Conservation (phyloP, 2,797 vertebrate species). For the Helarctos malayanus region DNA sequence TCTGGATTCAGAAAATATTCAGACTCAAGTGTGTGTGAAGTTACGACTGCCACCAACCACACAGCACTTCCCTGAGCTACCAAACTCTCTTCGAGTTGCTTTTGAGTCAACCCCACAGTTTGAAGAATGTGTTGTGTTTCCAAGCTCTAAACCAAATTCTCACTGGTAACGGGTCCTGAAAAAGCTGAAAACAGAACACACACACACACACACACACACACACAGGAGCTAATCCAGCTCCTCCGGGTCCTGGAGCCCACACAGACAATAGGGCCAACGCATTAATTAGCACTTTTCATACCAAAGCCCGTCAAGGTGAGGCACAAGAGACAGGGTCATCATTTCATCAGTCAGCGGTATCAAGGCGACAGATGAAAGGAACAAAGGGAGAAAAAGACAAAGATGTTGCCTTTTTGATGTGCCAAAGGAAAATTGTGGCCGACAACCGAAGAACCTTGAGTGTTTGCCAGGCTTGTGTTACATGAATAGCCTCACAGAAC, state of each 20-base stretch:
- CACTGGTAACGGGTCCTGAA: background rate
- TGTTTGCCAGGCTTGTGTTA: background rate
- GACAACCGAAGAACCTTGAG: constrained; percentile 43
- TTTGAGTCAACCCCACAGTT: background rate
- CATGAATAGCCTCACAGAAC: background rate
- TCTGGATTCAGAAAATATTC: background rate
- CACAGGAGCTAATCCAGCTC: background rate
- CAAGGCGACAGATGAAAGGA: constrained; percentile 78
- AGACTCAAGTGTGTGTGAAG: too few species aligned
- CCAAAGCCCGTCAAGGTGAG: constrained; percentile 74
- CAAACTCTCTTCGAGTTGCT: background rate
- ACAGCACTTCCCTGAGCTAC: background rate
- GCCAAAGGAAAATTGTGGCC: constrained; percentile 43
- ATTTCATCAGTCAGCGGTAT: constrained; percentile 10
- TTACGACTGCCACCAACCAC: background rate
- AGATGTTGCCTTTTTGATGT: constrained; percentile 47
- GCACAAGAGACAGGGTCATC: constrained; percentile 62
- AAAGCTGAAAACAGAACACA: background rate
- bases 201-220: background rate
- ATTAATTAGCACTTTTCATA: constrained; percentile 85
- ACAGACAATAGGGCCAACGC: constrained; percentile 63
- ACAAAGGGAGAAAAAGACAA: constrained; percentile 32
- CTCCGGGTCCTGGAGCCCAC: background rate
- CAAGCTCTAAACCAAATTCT: constrained; percentile 15
- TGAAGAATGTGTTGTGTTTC: constrained; percentile 19